phyloP scores from a whole-genome alignment of 2,113 vertebrate species.

The Melierax canorus region DNA sequence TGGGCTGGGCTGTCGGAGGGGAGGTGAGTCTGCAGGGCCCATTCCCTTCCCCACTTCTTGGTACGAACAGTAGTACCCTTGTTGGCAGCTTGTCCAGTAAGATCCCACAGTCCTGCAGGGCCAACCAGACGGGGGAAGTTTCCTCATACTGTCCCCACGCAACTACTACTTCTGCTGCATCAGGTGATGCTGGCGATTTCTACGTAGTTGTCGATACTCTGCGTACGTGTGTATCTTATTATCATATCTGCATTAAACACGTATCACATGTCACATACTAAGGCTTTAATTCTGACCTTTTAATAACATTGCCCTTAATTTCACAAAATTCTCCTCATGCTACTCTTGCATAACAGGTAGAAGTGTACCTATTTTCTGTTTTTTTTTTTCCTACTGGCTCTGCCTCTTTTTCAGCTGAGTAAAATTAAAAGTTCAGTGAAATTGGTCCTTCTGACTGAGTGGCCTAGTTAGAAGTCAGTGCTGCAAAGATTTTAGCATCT shows the following conservation, averaged over 20 bases:
- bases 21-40: slow-evolving; percentile 65
- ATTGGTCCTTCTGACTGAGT: background rate
- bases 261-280: background rate
- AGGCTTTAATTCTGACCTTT: background rate
- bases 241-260: background rate
- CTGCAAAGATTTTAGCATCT: background rate
- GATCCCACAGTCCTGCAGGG: background rate
- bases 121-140: background rate
- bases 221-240: background rate
- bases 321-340: background rate
- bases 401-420: background rate
- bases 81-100: background rate
- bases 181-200: background rate
- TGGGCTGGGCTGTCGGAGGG: slow-evolving; percentile 82
- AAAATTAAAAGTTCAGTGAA: background rate
- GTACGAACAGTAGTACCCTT: background rate
- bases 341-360: background rate
- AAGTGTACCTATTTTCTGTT: background rate
- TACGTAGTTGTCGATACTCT: accelerated
- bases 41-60: background rate
- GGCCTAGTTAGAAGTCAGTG: background rate
- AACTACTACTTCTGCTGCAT: background rate
- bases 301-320: background rate
- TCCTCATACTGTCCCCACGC: background rate
- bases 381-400: background rate